A percentile compares a stretch with the other conserved stretches of the same genome.
These are phyloP conservation scores for Silurus glanis DNA, from an alignment of 2,113 vertebrate genomes.

Conservation along the genomic window DNA sequence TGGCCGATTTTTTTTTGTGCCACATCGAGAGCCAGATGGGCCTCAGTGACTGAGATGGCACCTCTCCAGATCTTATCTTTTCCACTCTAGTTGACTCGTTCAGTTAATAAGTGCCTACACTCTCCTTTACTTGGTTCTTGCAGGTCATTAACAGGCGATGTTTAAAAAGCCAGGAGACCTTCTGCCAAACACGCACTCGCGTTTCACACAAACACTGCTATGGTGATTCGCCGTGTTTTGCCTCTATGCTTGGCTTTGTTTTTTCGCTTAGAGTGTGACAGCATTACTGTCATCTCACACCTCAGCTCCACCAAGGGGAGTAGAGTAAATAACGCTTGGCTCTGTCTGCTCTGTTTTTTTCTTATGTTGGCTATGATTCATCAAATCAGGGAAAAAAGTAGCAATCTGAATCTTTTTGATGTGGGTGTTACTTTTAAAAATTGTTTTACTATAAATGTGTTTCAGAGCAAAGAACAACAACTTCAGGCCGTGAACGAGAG, in stretches of 20 bases:
- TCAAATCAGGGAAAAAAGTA: background rate
- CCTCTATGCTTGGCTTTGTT: background rate
- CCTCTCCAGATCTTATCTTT: background rate
- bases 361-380: constrained; percentile 2
- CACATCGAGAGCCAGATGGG: background rate
- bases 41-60: background rate
- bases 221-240: constrained; percentile 5
- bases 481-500: constrained; percentile 76
- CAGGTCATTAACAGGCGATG: background rate
- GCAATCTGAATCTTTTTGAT: background rate
- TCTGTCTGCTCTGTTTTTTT: background rate
- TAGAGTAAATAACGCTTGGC: background rate
- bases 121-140: background rate
- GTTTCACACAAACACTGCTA: constrained; percentile 4
- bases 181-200: background rate
- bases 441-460: constrained; percentile 46
- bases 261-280: background rate
- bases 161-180: constrained; percentile 7
- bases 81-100: background rate
- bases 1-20: background rate
- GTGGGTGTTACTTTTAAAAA: background rate
- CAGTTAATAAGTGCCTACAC: background rate
- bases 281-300: background rate
- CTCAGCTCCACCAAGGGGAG: background rate
- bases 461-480: constrained; percentile 80